These are phyloP conservation scores for Andrena dorsata DNA, from an alignment of 2,888 invertebrate species.

Conservation along the genomic window DNA sequence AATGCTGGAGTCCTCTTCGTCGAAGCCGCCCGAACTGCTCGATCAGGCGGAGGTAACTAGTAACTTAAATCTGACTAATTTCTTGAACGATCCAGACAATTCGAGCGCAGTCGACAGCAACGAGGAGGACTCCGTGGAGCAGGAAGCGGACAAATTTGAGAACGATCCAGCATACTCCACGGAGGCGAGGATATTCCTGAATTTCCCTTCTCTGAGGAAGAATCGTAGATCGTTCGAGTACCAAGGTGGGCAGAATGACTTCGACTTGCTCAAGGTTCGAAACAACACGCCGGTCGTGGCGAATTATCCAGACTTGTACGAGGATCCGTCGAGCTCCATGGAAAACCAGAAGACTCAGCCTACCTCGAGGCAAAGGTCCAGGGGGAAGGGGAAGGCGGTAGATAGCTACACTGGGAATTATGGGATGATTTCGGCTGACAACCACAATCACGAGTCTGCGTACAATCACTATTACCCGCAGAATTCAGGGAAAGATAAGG, in stretches of 20 bases:
- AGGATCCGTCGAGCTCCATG: constrained; percentile 67
- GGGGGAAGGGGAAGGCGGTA: constrained; percentile 65
- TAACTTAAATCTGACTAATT: constrained; percentile 12
- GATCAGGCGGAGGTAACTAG: not conserved
- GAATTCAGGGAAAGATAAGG: constrained; percentile 46
- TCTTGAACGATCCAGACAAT: not conserved
- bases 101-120: not conserved
- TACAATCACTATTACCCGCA: constrained; percentile 62
- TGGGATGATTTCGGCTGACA: constrained; percentile 35
- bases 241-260: constrained; percentile 76
- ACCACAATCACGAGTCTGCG: constrained; percentile 15
- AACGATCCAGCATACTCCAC: constrained; percentile 77
- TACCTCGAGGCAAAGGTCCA: constrained; percentile 8
- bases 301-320: constrained; percentile 80
- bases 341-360: constrained; percentile 10
- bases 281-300: constrained; percentile 81
- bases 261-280: constrained; percentile 81
- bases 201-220: constrained; percentile 67
- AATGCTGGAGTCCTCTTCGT: constrained; percentile 63
- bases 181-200: constrained; percentile 78
- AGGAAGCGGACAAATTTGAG: constrained; percentile 37
- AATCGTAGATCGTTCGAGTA: constrained; percentile 79
- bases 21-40: not conserved
- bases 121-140: not conserved
- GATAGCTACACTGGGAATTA: constrained; percentile 72